Evolutionary conservation across 2,797 vertebrate species (phyloP), one percentile per base, ranked within the genome.

Genomic region (Miichthys miiuy): DNA sequence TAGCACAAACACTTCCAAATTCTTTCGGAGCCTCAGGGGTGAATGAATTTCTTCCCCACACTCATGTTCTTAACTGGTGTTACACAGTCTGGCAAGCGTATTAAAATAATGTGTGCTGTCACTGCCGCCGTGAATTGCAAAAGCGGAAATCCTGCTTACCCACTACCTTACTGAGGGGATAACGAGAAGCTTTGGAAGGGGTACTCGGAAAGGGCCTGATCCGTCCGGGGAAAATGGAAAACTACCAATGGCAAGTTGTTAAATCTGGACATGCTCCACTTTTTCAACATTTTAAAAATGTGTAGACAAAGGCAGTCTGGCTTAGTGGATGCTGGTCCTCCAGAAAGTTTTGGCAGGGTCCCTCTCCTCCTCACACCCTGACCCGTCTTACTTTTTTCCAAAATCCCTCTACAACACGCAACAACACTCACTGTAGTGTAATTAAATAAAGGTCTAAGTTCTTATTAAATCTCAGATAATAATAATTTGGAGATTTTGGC

Each of bases 81-180:
- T 94, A 88, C 75, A 84, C 79, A 92, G 92, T 93, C 94, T 93
- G 89, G 87, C 86, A 86, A 86, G 85, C 81, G 88, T 89, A 95
- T 94, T 95, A 94, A 92, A 93, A 89, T 87, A 88, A 92, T 90
- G 85, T 90, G 87, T 84, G 88, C 88, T 72, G 68, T 89, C 87
- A 85, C 82, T 77, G 84, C 79, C 57, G 68, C 85, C 66, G 79
- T 84, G 78, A 90, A 89, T 94, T 94, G 90, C 88, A 87, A 93
- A 94, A 94, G 87, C 86, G 88, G 94, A 95, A 94, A 95, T 95
- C 94, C 94, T 93, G 89, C 90, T 95, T 94, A 95, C 93, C 91
- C 90, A 92, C 93, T 90, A 92, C 88, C 94, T 94, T 89, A 90
- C 80, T 83, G 82, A 89, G 62, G 83, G 85, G 90, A 95, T 90